A percentile compares a stretch with the other conserved stretches of the same genome.
These are phyloP conservation scores for Oligia latruncula DNA, from an alignment of 2,888 invertebrate genomes.

Conservation along the genomic window DNA sequence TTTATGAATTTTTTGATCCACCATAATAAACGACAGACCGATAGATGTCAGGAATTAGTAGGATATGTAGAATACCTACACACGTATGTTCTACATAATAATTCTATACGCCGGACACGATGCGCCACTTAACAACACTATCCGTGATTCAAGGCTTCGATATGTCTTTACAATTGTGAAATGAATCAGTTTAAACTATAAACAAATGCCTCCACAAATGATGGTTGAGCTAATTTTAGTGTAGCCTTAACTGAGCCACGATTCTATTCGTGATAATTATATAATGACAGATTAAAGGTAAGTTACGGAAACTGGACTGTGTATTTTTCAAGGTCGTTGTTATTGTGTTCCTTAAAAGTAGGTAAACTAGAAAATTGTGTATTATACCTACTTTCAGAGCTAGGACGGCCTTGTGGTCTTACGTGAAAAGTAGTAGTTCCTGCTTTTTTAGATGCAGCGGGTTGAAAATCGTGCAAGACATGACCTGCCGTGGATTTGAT, in stretches of 20 bases:
- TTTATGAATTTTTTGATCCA: background rate
- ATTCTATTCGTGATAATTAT: slow-evolving; percentile 20
- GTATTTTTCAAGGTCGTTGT: slow-evolving; percentile 27
- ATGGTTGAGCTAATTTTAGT: slow-evolving; percentile 33
- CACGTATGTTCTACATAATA: slow-evolving; percentile 17
- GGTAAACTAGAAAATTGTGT: slow-evolving; percentile 21
- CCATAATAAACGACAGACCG: background rate
- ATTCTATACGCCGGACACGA: slow-evolving; percentile 34
- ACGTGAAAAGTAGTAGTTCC: background rate
- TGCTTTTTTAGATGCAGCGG: background rate
- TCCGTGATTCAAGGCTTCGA: slow-evolving; percentile 48
- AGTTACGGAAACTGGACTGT: slow-evolving; percentile 24
- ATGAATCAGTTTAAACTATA: slow-evolving; percentile 49
- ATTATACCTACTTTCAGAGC: background rate
- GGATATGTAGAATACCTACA: background rate
- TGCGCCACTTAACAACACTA: slow-evolving; percentile 40
- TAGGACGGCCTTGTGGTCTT: slow-evolving; percentile 18
- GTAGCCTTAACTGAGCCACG: background rate
- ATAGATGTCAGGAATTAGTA: background rate
- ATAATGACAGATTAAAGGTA: slow-evolving; percentile 25
- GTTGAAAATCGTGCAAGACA: slow-evolving; percentile 8
- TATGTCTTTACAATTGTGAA: slow-evolving; percentile 35
- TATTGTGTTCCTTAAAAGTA: slow-evolving; percentile 13
- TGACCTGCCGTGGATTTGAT: background rate
- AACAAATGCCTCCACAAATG: slow-evolving; percentile 36